Evolutionary conservation across 2,113 vertebrate genomes (phyloP).

Genomic region (Dromaius novaehollandiae): DNA sequence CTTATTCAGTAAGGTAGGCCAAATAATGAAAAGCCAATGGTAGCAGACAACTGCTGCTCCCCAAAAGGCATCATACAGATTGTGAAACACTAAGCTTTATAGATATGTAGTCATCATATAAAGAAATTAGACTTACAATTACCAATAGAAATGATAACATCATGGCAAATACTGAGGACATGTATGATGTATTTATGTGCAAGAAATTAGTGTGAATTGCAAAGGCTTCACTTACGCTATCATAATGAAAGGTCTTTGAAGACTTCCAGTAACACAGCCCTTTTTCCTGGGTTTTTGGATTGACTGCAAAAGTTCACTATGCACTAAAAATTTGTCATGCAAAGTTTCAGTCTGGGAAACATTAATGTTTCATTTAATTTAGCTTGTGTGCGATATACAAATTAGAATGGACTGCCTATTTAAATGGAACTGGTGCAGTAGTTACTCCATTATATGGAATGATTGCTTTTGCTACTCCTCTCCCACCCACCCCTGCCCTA

Average conservation of each 20-base stretch:
- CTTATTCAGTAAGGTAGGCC: not conserved
- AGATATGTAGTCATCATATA: not conserved
- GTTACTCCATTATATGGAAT: not conserved
- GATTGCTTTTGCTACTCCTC: not conserved
- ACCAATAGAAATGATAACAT: not conserved
- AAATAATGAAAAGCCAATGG: rapidly evolving
- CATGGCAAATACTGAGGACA: not conserved
- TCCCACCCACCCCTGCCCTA: too few species aligned
- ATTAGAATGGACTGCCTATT: not conserved
- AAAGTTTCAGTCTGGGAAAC: not conserved
- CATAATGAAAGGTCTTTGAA: not conserved
- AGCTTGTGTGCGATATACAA: not conserved
- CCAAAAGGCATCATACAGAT: not conserved
- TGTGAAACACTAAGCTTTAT: conserved; percentile 8
- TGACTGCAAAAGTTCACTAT: not conserved
- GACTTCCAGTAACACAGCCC: not conserved
- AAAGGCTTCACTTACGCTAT: not conserved
- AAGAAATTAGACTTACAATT: not conserved
- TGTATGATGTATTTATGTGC: not conserved
- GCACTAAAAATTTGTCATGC: not conserved
- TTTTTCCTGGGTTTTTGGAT: not conserved
- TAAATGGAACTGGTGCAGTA: not conserved
- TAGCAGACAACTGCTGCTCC: not conserved
- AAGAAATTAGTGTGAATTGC: not conserved
- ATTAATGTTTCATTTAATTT: not conserved